Evolutionary conservation across 1,140 invertebrate species (phyloP).

Genomic region (Spodoptera litura): DNA sequence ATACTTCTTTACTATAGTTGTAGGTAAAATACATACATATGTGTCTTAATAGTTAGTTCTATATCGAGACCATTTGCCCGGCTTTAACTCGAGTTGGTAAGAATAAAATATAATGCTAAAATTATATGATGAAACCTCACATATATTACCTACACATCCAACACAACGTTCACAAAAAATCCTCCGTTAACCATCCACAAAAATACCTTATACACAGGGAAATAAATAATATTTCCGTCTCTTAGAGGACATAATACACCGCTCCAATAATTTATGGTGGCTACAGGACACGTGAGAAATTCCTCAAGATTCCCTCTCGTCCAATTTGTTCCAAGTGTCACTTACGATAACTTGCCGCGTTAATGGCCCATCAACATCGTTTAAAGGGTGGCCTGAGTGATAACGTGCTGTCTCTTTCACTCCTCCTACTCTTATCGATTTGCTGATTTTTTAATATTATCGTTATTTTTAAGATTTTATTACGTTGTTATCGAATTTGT

Average conservation of each 20-base stretch:
- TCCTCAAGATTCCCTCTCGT: conserved; percentile 23
- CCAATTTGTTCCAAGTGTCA: conserved; percentile 51
- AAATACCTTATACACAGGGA: background rate
- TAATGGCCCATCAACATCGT: conserved; percentile 55
- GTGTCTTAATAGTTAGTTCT: too few species aligned
- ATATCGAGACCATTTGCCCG: too few species aligned
- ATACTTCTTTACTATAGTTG: too few species aligned
- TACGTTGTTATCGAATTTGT: too few species aligned
- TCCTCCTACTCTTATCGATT: conserved; percentile 9
- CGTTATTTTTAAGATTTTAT: background rate
- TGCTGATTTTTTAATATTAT: background rate
- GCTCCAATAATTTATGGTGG: conserved; percentile 11
- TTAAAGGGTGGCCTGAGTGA: conserved; percentile 46
- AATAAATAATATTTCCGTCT: background rate
- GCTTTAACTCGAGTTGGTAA: too few species aligned
- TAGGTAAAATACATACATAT: too few species aligned
- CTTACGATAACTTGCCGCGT: conserved; percentile 50
- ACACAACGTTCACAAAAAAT: too few species aligned
- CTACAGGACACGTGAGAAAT: conserved; percentile 15
- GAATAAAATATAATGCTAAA: too few species aligned
- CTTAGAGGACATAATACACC: background rate
- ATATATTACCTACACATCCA: too few species aligned
- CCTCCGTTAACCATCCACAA: background rate
- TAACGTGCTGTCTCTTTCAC: conserved; percentile 30
- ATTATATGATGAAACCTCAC: too few species aligned